Base-by-base conservation (phyloP, 2,888 invertebrate genomes). In the Urechis unicinctus region DNA sequence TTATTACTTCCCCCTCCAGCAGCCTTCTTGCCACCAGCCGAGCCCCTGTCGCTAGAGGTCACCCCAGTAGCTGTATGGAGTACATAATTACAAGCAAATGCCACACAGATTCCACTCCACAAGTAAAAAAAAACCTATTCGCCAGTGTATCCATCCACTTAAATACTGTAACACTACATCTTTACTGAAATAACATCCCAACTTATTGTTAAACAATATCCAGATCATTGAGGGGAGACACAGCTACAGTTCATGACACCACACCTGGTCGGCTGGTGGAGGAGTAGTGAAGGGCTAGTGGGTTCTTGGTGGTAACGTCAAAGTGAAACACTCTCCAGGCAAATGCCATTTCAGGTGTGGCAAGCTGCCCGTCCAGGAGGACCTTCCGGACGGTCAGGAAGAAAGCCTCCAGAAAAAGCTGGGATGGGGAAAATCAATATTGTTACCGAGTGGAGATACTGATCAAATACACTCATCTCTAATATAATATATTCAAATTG, bases 321-420 rank as follows among this genome's bases (percentile, higher is more conserved):
- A 69, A 72, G 59, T 64, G 70, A 56, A 78, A 70, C 3, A 70
- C 69, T 46, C 75, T 62, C 74, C 74, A 76, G 1, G 78, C 76
- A 67, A 71, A 72, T 3, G 73, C 71, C 60, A 76, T 67, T 28
- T 77, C 75, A 9, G 52, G 54, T 28, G 48, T 58, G 41, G 50
- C 30, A n/a, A 62, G 54, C 66, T 49, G 61, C 3, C 62, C 62
- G 4, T 56, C 56, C 1, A 51, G 25, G 31, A 78, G 58, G n/a
- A 61, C 58, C 55, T 72, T 72, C 43, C 66, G 63, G 55, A 78
- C 58, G 52, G 67, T 70, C 22, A 58, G 58, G 60, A 75, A 77
- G 31, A 78, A 55, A 2, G 78, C 67, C n/a, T 75, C 71, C 45
- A 71, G 71, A 59, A 73, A 77, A 29, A 75, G 58, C 75, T 77